Evolutionary conservation across 2,797 vertebrate species (phyloP).

Genomic region (Mallotus villosus): DNA sequence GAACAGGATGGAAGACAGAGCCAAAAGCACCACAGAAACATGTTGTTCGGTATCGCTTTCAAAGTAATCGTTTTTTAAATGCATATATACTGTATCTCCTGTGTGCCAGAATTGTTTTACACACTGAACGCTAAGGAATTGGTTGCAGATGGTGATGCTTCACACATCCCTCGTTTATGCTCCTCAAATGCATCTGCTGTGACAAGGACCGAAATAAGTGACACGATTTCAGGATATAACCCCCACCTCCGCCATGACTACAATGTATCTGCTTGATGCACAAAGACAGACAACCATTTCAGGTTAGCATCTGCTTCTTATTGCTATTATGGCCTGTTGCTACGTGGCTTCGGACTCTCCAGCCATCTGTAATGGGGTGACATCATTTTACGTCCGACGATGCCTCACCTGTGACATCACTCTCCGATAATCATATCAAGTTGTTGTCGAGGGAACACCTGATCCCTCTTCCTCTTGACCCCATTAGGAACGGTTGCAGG

Average conservation of each 20-base stretch:
- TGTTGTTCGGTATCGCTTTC: constrained; percentile 4
- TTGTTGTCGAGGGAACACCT: constrained; percentile 30
- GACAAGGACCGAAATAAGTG: constrained; percentile 25
- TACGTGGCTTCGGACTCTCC: constrained; percentile 11
- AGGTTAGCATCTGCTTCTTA: constrained; percentile 46
- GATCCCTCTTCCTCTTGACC: constrained; percentile 16
- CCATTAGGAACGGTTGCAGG: constrained; percentile 21
- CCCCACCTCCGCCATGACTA: not conserved
- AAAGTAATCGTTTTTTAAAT: constrained; percentile 31
- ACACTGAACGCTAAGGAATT: constrained; percentile 27
- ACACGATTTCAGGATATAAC: constrained; percentile 26
- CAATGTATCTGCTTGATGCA: constrained; percentile 25
- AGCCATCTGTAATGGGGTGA: constrained; percentile 24
- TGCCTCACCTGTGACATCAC: constrained; percentile 31
- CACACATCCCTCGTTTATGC: constrained; percentile 34
- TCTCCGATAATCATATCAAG: constrained; percentile 17
- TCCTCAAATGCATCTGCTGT: constrained; percentile 31
- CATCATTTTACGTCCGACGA: constrained; percentile 32
- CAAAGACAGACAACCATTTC: constrained; percentile 36
- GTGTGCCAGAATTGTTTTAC: constrained; percentile 27
- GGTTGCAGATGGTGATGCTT: constrained; percentile 43
- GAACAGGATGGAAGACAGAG: not conserved
- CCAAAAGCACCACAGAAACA: constrained; percentile 6
- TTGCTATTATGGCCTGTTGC: constrained; percentile 19
- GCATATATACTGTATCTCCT: not conserved